Evolutionary conservation across 2,888 invertebrate species (phyloP).

Genomic region (Seira ritae): DNA sequence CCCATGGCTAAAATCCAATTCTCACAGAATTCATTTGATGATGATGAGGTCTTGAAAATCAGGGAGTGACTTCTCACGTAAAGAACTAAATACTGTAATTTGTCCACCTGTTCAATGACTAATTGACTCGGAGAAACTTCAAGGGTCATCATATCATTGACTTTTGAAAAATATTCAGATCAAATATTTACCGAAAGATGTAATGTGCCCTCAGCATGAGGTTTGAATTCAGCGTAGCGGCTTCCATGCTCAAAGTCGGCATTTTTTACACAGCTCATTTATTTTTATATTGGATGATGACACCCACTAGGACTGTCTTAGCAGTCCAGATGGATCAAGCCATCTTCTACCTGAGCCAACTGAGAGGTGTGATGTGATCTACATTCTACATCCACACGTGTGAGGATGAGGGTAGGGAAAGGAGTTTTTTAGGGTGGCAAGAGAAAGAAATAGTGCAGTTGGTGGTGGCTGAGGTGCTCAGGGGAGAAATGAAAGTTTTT

Average conservation of each 20-base stretch:
- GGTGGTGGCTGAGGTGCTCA: background rate
- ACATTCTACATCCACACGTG: background rate
- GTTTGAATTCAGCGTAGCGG: background rate
- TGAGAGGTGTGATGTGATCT: background rate
- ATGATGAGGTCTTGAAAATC: background rate
- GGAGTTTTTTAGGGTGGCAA: background rate
- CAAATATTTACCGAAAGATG: background rate
- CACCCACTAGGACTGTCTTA: background rate
- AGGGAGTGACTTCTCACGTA: no score
- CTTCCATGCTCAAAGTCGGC: background rate
- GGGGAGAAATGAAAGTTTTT: background rate
- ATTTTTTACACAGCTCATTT: background rate
- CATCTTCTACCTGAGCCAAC: background rate
- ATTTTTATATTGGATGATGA: background rate
- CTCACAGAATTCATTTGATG: background rate
- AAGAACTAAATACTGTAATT: background rate
- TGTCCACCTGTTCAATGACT: constrained; percentile 19
- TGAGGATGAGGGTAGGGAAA: background rate
- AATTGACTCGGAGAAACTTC: background rate
- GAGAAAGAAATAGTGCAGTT: background rate
- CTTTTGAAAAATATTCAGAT: background rate
- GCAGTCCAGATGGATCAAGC: background rate
- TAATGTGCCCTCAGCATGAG: background rate
- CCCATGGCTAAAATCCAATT: no score
- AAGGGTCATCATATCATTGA: no score